Percentiles rank a stretch among this genome's conserved stretches.
phyloP scores from a whole-genome alignment of 2,797 vertebrate species.

The Phyllotis vaccarum region DNA sequence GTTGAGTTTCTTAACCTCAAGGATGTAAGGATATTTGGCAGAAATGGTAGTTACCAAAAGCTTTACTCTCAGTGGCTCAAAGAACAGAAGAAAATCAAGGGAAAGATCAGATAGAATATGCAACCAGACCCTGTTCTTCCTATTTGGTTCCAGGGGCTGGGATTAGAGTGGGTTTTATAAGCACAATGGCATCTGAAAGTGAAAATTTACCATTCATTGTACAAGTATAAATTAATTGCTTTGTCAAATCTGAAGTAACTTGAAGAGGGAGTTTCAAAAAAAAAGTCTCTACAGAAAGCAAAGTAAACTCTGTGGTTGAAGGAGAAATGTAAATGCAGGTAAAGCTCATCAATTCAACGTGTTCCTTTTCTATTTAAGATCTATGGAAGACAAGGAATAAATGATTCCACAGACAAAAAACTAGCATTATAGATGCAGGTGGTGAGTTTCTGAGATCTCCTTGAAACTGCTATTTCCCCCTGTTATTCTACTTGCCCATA shows the following conservation, averaged over 20 bases:
- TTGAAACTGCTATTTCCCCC: neutral
- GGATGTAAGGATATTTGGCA: neutral
- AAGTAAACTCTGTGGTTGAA: neutral
- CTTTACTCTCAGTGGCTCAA: conserved; percentile 5
- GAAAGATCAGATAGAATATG: neutral
- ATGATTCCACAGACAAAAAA: neutral
- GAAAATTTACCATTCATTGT: neutral
- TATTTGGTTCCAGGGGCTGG: neutral
- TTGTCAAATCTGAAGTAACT: conserved; percentile 25
- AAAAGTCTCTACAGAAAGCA: neutral
- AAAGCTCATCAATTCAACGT: conserved; percentile 1
- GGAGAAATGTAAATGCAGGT: conserved; percentile 17
- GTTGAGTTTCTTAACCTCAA: neutral
- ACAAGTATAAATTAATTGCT: neutral
- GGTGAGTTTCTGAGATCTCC: neutral
- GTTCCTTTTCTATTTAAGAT: conserved; percentile 11
- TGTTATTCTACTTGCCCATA: neutral
- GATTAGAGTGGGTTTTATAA: neutral
- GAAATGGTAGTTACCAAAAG: neutral
- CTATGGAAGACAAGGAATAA: neutral
- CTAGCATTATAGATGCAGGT: conserved; percentile 20
- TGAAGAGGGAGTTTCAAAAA: neutral
- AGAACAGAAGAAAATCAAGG: conserved; percentile 13
- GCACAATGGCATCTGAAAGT: neutral
- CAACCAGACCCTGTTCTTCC: neutral